These are phyloP conservation scores for Mobula birostris DNA, from an alignment of 2,113 vertebrate species.

Conservation along the genomic window DNA sequence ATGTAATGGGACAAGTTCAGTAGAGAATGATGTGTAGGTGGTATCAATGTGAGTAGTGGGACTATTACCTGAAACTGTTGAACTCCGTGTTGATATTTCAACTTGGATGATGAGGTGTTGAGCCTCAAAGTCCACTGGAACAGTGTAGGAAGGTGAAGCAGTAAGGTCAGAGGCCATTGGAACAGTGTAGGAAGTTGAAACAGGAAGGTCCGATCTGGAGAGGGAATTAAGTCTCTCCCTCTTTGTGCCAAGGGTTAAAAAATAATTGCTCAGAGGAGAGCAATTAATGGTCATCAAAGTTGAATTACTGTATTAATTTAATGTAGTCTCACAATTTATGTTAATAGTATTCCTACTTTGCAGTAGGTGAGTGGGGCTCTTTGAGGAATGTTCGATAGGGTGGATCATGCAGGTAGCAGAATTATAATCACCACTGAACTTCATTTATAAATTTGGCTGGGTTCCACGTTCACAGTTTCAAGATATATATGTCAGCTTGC, in stretches of 20 bases:
- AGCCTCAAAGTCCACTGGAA: neutral
- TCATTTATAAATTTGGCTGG: slow-evolving; percentile 14
- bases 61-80: too few species aligned
- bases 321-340: slow-evolving; percentile 16
- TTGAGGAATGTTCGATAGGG: neutral
- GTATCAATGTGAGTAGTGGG: too few species aligned
- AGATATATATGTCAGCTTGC: slow-evolving; percentile 8
- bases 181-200: too few species aligned
- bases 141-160: too few species aligned
- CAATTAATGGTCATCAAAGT: neutral
- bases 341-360: neutral
- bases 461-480: neutral
- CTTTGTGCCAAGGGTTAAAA: neutral
- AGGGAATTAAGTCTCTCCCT: neutral
- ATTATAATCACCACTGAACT: slow-evolving; percentile 30
- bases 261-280: neutral
- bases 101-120: neutral
- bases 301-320: neutral
- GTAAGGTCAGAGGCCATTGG: too few species aligned
- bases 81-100: too few species aligned
- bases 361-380: neutral
- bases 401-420: neutral
- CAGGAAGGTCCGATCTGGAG: too few species aligned
- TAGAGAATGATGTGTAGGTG: too few species aligned
- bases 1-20: too few species aligned